These are phyloP conservation scores for Psettodes erumei DNA, from an alignment of 2,113 vertebrate species.

Conservation along the genomic window DNA sequence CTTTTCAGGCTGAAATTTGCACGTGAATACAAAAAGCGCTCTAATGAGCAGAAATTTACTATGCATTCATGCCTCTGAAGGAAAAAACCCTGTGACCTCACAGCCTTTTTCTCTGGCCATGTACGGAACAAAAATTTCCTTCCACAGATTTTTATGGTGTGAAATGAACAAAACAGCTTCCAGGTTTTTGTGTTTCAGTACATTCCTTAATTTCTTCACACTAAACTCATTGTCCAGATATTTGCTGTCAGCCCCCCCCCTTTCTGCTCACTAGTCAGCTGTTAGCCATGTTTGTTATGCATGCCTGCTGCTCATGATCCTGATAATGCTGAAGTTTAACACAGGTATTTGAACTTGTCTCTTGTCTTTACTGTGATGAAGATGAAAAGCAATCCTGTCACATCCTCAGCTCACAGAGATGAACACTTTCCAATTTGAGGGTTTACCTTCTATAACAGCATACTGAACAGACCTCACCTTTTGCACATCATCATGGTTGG, in stretches of 20 bases:
- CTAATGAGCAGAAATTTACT: not conserved
- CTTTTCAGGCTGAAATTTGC: not conserved
- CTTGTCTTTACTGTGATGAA: slow-evolving; percentile 27
- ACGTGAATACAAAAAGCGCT: not conserved
- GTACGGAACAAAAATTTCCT: too few relatives aligned
- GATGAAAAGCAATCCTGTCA: slow-evolving; percentile 14
- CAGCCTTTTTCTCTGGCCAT: not conserved
- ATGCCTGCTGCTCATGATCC: slow-evolving; percentile 44
- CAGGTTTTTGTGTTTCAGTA: not conserved
- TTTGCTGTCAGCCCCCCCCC: slow-evolving; percentile 12
- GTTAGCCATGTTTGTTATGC: slow-evolving; percentile 34
- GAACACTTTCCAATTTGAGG: too few relatives aligned
- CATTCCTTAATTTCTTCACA: slow-evolving; percentile 11
- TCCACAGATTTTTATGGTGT: not conserved
- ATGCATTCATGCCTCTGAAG: not conserved
- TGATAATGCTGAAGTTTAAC: slow-evolving; percentile 27
- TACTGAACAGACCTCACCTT: not conserved
- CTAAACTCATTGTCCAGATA: not conserved
- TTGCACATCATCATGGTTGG: not conserved
- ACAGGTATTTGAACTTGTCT: slow-evolving; percentile 49
- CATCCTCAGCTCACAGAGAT: too few relatives aligned
- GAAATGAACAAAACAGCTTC: not conserved
- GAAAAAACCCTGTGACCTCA: not conserved
- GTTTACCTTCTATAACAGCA: not conserved
- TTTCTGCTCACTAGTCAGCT: slow-evolving; percentile 16